These are phyloP conservation scores for Habropoda laboriosa DNA, from an alignment of 1,140 invertebrate species.

Conservation along the genomic window DNA sequence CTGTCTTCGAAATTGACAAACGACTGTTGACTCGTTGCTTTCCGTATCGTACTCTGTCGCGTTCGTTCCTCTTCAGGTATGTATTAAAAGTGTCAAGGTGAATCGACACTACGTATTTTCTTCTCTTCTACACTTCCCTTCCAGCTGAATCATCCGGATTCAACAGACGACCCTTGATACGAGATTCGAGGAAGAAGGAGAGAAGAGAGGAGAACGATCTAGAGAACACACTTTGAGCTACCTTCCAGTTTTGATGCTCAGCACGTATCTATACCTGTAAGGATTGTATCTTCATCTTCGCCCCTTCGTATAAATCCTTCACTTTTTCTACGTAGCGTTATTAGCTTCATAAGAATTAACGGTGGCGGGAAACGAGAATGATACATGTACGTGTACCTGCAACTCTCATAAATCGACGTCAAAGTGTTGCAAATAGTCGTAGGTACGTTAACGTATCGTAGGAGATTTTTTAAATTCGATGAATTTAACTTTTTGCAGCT, in stretches of 20 bases:
- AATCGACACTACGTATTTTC: not conserved
- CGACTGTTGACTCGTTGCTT: too few species aligned
- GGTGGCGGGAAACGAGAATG: too few species aligned
- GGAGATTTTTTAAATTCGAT: too few species aligned
- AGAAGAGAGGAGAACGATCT: not conserved
- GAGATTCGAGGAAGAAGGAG: conserved; percentile 7
- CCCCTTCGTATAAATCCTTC: conserved; percentile 3
- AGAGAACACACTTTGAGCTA: conserved; percentile 34
- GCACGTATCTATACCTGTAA: conserved; percentile 7
- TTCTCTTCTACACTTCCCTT: not conserved
- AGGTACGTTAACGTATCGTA: too few species aligned
- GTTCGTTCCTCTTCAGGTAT: not conserved
- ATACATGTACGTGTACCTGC: not conserved
- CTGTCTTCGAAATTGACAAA: not conserved
- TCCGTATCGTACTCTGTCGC: too few species aligned
- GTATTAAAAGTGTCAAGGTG: conserved; percentile 34
- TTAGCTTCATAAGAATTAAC: conserved; percentile 6
- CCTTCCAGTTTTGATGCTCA: conserved; percentile 10
- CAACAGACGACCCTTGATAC: not conserved
- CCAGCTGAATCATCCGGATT: conserved; percentile 4
- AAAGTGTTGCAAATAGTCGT: too few species aligned
- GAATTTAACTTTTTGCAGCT: too few species aligned
- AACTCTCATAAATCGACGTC: not conserved
- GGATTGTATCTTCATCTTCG: not conserved
- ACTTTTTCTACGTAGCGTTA: not conserved